Evolutionary conservation across 2,888 invertebrate species (phyloP).

Genomic region (Ferrisia virgata): DNA sequence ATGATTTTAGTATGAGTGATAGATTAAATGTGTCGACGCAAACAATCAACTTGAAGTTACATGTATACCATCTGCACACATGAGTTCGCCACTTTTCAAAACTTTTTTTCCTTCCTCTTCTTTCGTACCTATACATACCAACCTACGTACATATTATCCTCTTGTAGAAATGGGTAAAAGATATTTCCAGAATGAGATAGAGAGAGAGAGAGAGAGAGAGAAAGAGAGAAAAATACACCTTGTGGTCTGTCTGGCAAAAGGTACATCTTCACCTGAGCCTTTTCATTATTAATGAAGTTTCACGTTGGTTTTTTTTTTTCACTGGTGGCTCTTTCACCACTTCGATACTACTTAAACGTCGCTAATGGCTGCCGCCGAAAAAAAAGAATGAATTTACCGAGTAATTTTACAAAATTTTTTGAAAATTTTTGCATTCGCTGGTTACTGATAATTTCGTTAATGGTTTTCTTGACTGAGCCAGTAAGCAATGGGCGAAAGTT

Average conservation of each 20-base stretch:
- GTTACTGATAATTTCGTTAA: not conserved
- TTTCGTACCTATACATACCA: no score
- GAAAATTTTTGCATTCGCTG: not conserved
- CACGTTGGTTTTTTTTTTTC: not conserved
- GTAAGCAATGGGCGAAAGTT: no score
- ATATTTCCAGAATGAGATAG: not conserved
- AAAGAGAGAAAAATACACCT: not conserved
- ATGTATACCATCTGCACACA: no score
- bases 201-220: no score
- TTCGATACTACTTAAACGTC: not conserved
- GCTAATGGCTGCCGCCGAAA: not conserved
- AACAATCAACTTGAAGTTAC: no score
- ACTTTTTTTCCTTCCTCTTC: no score
- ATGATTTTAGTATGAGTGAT: no score
- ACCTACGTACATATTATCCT: no score
- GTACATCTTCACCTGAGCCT: not conserved
- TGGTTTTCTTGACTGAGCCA: no score
- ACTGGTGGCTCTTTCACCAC: not conserved
- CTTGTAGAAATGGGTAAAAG: no score
- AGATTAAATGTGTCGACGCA: no score
- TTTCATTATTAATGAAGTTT: conserved; percentile 12
- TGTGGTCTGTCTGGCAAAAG: not conserved
- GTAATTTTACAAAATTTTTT: not conserved
- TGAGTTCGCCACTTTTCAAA: no score
- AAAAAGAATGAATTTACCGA: not conserved